These are phyloP conservation scores for Dasyornis broadbenti DNA, from an alignment of 2,113 vertebrate species.

Conservation along the genomic window DNA sequence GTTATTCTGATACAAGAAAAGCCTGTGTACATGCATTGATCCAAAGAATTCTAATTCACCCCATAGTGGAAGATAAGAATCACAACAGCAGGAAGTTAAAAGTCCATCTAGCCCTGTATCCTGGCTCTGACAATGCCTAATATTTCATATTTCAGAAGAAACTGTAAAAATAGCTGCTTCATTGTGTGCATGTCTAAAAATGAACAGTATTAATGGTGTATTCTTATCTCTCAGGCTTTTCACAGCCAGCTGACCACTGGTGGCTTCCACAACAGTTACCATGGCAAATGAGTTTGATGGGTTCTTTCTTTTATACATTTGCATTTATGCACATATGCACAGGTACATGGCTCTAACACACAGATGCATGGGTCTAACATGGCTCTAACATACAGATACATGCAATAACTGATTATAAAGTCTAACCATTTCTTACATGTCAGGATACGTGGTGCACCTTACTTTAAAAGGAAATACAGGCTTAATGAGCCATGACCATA, in stretches of 20 bases:
- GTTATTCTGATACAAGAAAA: constrained; percentile 58
- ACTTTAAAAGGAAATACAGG: background rate
- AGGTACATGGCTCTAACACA: background rate
- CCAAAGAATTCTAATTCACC: constrained; percentile 54
- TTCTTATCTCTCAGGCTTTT: background rate
- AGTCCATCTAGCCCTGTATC: background rate
- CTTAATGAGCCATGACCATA: background rate
- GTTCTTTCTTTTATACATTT: background rate
- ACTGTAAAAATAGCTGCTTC: background rate
- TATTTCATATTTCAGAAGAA: constrained; percentile 31
- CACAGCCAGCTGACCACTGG: background rate
- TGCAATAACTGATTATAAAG: background rate
- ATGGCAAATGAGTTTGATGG: background rate
- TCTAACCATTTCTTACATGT: background rate
- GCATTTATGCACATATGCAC: background rate
- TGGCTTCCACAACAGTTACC: background rate
- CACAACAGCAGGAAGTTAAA: constrained; percentile 28
- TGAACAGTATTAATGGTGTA: background rate
- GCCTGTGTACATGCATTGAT: constrained; percentile 53
- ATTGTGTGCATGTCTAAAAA: background rate
- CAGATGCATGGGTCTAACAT: background rate
- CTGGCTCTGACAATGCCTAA: constrained; percentile 5
- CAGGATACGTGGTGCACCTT: background rate
- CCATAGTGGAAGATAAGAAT: constrained; percentile 34
- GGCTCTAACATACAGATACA: background rate